Evolutionary conservation across 2,113 vertebrate species (phyloP), one percentile per base, ranked within the genome.

Genomic region (Platysteira castanea): DNA sequence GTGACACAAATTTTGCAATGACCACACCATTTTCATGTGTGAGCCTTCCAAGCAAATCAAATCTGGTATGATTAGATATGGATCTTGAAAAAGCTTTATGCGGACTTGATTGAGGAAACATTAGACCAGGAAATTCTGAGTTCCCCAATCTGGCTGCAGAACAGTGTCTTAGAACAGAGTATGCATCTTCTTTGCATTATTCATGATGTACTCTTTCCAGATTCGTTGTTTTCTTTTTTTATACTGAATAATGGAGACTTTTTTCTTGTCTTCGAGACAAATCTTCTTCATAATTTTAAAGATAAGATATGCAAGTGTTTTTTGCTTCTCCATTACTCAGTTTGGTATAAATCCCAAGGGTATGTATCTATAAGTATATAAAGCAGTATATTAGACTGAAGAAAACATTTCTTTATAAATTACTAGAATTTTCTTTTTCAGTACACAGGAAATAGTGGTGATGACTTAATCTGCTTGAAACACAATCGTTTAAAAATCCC

Each of bases 231-330:
- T 77, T 15, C 3, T 4, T 46, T 82, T 78, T 50, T 46, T 15
- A 69, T 11, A 20, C 37, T 70, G 33, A 88, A n/a, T 78, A 74
- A 42, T 27, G 26, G 24, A 27, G 3, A 27, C 5, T 4, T 79
- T 56, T 78, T 86, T 59, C 42, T 57, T 75, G 5, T 41, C 9
- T 65, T 46, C 18, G 37, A 52, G 61, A 37, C 2, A 47, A 39
- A 56, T 33, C 13, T 30, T 19, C 24, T 44, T 6, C 15, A 41
- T 13, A 8, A 33, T 54, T 86, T 60, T 37, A 47, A 59, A 56
- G 1, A 10, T 27, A 44, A 0, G 2, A 39, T 19, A 6, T 56
- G 11, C 16, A 63, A 77, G 3, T 15, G 5, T 1, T 74, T 75
- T 87, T 37, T 57, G 19, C 18, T 70, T 53, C 31, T 76, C 13